Conservation (phyloP, 2,797 vertebrate genomes). For the Hydrophis major region DNA sequence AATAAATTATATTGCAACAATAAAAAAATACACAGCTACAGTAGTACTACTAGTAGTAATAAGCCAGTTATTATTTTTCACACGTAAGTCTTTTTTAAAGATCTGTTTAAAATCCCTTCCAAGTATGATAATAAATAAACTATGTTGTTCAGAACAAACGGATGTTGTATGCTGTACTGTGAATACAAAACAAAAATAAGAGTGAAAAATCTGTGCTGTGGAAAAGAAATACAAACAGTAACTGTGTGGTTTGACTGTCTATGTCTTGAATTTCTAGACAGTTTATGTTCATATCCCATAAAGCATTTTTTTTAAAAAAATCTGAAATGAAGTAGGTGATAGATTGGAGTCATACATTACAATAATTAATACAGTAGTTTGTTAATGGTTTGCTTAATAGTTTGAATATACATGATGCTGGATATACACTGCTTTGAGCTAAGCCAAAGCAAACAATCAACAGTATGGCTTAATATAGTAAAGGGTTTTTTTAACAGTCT, state of each 20-base stretch:
- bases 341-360: neutral
- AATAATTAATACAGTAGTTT: neutral
- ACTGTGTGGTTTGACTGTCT: neutral
- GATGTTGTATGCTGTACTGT: neutral
- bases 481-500: neutral
- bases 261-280: neutral
- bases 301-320: neutral
- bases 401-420: neutral
- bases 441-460: neutral
- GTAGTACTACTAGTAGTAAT: neutral
- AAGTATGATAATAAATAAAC: neutral
- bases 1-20: neutral
- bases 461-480: neutral
- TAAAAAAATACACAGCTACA: neutral
- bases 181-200: neutral
- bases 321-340: neutral
- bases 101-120: neutral
- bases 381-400: neutral
- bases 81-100: neutral
- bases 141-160: neutral
- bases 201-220: neutral
- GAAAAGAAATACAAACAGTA: neutral
- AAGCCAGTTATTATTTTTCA: neutral
- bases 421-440: neutral
- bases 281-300: neutral